Conservation (phyloP, 2,888 invertebrate genomes). For the Acronicta alni region DNA sequence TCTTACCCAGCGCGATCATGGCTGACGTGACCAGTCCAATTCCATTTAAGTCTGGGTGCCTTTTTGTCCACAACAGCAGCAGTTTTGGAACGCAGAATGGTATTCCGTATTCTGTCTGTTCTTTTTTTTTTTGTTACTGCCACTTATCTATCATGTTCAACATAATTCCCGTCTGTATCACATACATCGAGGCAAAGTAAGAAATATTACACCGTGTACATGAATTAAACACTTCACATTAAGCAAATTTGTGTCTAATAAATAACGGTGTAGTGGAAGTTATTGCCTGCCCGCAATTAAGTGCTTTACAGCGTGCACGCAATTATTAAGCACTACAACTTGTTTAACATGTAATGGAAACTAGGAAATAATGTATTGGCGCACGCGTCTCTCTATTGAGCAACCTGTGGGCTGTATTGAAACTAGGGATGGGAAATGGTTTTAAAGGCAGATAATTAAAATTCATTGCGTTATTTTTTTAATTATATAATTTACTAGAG, state of each 20-base stretch:
- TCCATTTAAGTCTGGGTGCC: too few relatives aligned
- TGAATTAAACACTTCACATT: slow-evolving; percentile 57
- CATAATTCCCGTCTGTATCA: slow-evolving; percentile 12
- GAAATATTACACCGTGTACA: slow-evolving; percentile 42
- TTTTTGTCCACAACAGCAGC: too few relatives aligned
- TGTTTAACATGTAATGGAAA: slow-evolving; percentile 11
- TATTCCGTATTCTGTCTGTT: too few relatives aligned
- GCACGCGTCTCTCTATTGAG: background rate
- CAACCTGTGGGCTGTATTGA: too few relatives aligned
- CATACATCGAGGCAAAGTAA: slow-evolving; percentile 20
- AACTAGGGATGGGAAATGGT: too few relatives aligned
- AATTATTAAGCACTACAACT: slow-evolving; percentile 25
- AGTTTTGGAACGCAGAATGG: too few relatives aligned
- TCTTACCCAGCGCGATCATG: too few relatives aligned
- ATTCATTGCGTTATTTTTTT: too few relatives aligned
- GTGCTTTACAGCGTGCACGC: slow-evolving; percentile 11
- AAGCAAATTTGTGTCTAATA: slow-evolving; percentile 63
- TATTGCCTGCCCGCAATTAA: slow-evolving; percentile 41
- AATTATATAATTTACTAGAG: too few relatives aligned
- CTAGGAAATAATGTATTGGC: slow-evolving; percentile 2
- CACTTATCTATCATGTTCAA: background rate
- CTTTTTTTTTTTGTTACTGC: too few relatives aligned
- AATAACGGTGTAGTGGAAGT: slow-evolving; percentile 59
- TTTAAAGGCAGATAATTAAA: too few relatives aligned
- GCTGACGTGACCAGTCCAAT: too few relatives aligned